Conservation (phyloP, 1,140 invertebrate species). For the Phthorimaea operculella region DNA sequence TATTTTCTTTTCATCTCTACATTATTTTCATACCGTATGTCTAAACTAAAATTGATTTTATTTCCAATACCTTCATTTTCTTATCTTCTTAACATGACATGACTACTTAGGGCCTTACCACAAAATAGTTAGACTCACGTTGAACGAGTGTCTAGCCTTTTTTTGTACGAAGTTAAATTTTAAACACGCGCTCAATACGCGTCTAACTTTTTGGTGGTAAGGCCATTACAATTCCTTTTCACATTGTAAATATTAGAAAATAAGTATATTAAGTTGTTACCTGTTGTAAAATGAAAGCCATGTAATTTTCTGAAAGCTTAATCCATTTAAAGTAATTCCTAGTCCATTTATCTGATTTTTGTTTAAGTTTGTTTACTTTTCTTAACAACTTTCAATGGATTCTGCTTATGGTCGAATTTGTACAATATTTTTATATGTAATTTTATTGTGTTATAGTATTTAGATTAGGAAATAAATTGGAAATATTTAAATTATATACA, state of each 20-base stretch:
- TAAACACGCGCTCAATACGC: too few relatives aligned
- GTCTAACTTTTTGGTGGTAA: too few relatives aligned
- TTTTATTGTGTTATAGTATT: not conserved
- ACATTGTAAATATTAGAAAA: conserved; percentile 4
- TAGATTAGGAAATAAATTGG: not conserved
- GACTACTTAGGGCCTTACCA: too few relatives aligned
- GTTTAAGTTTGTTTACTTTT: conserved; percentile 19
- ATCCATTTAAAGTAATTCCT: conserved; percentile 33
- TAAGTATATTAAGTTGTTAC: conserved; percentile 25
- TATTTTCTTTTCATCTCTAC: too few relatives aligned
- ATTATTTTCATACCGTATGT: too few relatives aligned
- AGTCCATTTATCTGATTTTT: conserved; percentile 40
- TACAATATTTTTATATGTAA: not conserved
- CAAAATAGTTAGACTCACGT: too few relatives aligned
- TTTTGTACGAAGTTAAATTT: too few relatives aligned
- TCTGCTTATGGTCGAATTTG: conserved; percentile 29
- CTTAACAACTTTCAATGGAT: conserved; percentile 29
- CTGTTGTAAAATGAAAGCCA: conserved; percentile 19
- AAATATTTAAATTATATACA: not conserved
- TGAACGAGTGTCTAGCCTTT: too few relatives aligned
- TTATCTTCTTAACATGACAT: too few relatives aligned
- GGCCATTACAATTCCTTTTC: too few relatives aligned
- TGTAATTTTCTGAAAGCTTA: conserved; percentile 21
- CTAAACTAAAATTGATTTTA: too few relatives aligned
- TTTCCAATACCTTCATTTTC: too few relatives aligned